These are phyloP conservation scores for Asobara japonica DNA, from an alignment of 1,140 invertebrate species.

Conservation along the genomic window DNA sequence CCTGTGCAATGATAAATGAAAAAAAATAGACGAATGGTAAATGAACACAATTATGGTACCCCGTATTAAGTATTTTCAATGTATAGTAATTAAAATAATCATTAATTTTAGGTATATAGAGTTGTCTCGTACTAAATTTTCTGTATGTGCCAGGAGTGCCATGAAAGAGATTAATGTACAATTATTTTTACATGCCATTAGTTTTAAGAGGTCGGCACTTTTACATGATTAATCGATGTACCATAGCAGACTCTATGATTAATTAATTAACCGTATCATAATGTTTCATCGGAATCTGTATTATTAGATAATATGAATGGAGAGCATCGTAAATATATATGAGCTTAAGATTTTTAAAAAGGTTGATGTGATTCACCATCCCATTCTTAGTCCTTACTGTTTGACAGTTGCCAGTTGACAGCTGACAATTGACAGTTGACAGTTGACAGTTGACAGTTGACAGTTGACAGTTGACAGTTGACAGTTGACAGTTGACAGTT, in stretches of 20 bases:
- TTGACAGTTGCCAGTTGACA: too few species aligned
- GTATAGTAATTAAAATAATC: background rate
- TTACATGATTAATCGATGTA: constrained; percentile 3
- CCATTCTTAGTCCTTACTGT: too few species aligned
- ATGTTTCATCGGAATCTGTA: background rate
- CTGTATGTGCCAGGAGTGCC: background rate
- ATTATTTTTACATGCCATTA: constrained; percentile 27
- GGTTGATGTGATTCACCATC: too few species aligned
- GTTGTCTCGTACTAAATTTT: background rate
- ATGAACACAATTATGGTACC: background rate
- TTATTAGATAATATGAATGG: constrained; percentile 6
- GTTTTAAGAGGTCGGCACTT: background rate
- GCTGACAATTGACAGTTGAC: too few species aligned
- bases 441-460: too few species aligned
- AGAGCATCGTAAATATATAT: constrained; percentile 15
- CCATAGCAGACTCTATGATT: background rate
- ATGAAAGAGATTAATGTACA: constrained; percentile 19
- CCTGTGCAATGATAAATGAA: constrained; percentile 2
- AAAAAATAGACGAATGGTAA: too few species aligned
- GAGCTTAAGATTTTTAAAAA: background rate
- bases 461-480: too few species aligned
- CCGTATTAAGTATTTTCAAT: background rate
- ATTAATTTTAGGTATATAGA: background rate
- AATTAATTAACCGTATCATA: background rate
- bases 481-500: too few species aligned